Percentiles rank a stretch among this genome's conserved stretches.
Conservation (phyloP, 2,113 vertebrate species). For the Zapornia atra region DNA sequence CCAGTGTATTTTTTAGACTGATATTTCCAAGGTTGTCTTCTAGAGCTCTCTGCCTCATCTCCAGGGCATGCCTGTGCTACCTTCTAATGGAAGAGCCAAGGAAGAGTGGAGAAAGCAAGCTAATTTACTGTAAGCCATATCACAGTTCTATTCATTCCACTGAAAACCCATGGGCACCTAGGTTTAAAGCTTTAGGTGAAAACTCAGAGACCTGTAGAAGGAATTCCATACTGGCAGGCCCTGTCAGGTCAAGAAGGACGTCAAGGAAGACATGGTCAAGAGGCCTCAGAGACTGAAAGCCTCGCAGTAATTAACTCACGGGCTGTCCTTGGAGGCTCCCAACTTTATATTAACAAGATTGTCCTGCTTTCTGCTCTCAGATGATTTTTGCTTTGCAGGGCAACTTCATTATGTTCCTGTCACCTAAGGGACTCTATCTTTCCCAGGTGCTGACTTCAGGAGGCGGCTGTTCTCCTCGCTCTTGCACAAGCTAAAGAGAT, state of each 20-base stretch:
- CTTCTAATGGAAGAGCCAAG: background rate
- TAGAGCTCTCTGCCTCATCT: background rate
- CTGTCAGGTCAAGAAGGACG: background rate
- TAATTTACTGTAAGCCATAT: background rate
- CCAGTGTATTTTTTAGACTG: background rate
- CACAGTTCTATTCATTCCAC: background rate
- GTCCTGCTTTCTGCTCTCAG: slow-evolving; percentile 43
- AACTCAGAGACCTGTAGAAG: background rate
- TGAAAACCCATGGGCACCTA: background rate
- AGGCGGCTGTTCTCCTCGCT: background rate
- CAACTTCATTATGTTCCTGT: background rate
- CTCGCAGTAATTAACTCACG: slow-evolving; percentile 37
- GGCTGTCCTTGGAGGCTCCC: background rate
- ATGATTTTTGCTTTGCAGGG: background rate
- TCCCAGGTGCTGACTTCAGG: background rate
- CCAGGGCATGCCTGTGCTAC: background rate
- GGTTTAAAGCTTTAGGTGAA: background rate
- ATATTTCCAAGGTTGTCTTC: background rate
- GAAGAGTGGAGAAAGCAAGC: background rate
- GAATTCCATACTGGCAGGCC: background rate
- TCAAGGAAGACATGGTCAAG: background rate
- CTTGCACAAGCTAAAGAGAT: background rate
- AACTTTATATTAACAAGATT: slow-evolving; percentile 4
- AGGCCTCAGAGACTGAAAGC: background rate
- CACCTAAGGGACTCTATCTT: background rate